phyloP scores from a whole-genome alignment of 2,797 vertebrate species.

The Pitangus sulphuratus region DNA sequence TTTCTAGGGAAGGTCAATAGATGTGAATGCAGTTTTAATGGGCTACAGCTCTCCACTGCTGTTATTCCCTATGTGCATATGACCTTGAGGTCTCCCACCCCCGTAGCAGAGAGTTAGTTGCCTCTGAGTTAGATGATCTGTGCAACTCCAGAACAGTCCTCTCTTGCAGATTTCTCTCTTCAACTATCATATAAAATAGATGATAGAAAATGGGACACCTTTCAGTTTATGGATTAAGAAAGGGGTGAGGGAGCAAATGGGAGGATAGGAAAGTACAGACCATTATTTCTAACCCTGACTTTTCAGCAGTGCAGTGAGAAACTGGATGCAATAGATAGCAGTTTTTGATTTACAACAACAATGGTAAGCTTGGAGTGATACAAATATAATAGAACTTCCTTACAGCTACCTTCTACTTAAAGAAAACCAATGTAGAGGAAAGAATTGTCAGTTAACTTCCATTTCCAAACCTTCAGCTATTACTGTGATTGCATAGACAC shows the following conservation, averaged over 20 bases:
- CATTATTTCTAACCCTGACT: neutral
- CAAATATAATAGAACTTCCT: neutral
- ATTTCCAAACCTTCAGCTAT: neutral
- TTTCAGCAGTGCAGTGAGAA: neutral
- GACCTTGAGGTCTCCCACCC: neutral
- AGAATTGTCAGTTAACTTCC: neutral
- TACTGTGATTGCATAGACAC: neutral
- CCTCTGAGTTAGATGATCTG: neutral
- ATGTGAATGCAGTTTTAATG: constrained; percentile 12
- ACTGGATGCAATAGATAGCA: neutral
- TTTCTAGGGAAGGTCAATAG: neutral
- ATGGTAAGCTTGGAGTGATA: neutral
- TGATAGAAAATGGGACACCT: neutral
- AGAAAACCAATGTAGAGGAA: neutral
- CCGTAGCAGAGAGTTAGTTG: neutral
- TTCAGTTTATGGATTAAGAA: neutral
- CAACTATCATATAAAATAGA: neutral
- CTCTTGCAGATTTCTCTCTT: neutral
- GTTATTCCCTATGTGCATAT: neutral
- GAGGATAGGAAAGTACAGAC: neutral
- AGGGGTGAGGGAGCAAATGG: neutral
- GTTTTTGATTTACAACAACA: neutral
- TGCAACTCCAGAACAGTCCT: neutral
- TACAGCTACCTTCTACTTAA: neutral
- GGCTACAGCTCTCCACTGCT: neutral